Evolutionary conservation across 2,888 invertebrate genomes (phyloP).

Genomic region (Balanococcus diminutus): DNA sequence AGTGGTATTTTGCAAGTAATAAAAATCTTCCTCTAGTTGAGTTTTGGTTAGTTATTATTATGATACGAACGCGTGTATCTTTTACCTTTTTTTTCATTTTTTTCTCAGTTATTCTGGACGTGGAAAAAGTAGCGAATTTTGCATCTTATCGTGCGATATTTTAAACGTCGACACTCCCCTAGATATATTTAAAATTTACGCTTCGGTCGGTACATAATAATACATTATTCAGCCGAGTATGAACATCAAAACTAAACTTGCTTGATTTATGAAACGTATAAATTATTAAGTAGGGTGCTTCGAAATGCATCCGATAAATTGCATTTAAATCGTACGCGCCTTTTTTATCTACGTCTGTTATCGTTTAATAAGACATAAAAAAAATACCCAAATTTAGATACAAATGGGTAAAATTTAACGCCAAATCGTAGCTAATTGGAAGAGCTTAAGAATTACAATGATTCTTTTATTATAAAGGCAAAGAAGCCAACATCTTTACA

Average conservation of each 20-base stretch:
- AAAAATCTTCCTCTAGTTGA: constrained; percentile 1
- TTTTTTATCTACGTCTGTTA: constrained; percentile 14
- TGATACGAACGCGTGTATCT: not conserved
- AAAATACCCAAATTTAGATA: constrained; percentile 7
- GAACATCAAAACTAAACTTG: constrained; percentile 42
- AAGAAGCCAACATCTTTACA: not conserved
- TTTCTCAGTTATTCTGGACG: not conserved
- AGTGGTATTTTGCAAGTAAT: constrained; percentile 29
- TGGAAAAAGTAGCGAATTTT: constrained; percentile 26
- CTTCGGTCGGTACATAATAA: constrained; percentile 35
- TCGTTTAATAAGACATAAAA: constrained; percentile 32
- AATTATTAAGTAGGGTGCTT: constrained; percentile 41
- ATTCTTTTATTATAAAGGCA: not conserved
- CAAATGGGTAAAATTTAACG: not conserved
- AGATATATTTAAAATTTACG: constrained; percentile 42
- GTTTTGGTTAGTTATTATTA: not conserved
- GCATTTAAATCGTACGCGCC: constrained; percentile 39
- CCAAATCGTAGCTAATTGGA: not conserved
- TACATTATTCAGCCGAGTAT: constrained; percentile 44
- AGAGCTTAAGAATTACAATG: not conserved
- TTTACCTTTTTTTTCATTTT: too few relatives aligned
- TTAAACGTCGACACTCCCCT: constrained; percentile 42
- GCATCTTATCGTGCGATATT: constrained; percentile 34
- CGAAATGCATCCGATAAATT: constrained; percentile 42
- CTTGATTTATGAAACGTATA: constrained; percentile 32